phyloP scores from a whole-genome alignment of 2,797 vertebrate genomes.

The Takifugu ocellatus region DNA sequence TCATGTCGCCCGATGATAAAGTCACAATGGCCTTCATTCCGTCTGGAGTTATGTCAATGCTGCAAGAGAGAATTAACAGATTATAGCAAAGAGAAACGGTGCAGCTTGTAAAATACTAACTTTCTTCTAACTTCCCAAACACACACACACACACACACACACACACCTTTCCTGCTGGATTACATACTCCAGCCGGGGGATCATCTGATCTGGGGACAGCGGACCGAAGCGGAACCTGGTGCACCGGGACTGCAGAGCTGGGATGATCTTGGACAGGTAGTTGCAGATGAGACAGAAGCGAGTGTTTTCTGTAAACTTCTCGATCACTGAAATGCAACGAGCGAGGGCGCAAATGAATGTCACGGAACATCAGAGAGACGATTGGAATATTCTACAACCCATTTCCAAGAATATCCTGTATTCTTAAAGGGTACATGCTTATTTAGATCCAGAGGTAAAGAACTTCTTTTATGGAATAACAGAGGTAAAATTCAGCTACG shows the following conservation, averaged over 20 bases:
- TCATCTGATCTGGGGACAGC: slow-evolving; percentile 88
- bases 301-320: slow-evolving; percentile 97
- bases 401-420: no score
- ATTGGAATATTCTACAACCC: no score
- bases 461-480: no score
- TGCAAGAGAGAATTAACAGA: slow-evolving; percentile 49
- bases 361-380: no score
- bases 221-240: slow-evolving; percentile 95
- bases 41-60: slow-evolving; percentile 85
- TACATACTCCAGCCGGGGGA: slow-evolving; percentile 87
- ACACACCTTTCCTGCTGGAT: slow-evolving; percentile 86
- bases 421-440: no score
- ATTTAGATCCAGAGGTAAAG: no score
- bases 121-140: not conserved
- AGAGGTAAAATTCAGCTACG: no score
- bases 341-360: not conserved
- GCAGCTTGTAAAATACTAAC: not conserved
- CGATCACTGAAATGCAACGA: slow-evolving; percentile 80
- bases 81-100: not conserved
- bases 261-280: slow-evolving; percentile 98
- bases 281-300: slow-evolving; percentile 97
- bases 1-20: slow-evolving; percentile 93
- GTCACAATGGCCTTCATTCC: slow-evolving; percentile 95
- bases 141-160: not conserved
- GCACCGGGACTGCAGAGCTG: slow-evolving; percentile 94